These are phyloP conservation scores for Pavo muticus DNA, from an alignment of 2,113 vertebrate genomes.

Conservation along the genomic window DNA sequence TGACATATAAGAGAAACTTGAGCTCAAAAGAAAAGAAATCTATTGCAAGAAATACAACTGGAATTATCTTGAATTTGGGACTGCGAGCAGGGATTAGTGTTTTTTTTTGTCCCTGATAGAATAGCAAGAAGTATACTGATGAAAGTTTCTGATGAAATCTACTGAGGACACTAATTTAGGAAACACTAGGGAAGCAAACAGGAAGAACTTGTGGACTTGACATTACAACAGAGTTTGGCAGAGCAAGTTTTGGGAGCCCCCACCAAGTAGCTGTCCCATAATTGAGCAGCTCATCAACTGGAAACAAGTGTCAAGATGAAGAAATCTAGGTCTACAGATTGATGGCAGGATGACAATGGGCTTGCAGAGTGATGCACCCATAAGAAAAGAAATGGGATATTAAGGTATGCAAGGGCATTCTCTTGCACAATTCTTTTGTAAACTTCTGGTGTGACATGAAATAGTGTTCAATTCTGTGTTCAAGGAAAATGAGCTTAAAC, in stretches of 20 bases:
- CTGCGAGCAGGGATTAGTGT: rapidly evolving
- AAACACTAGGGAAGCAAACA: not conserved
- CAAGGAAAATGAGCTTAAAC: not conserved
- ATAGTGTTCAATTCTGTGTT: not conserved
- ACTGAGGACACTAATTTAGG: not conserved
- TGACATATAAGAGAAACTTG: not conserved
- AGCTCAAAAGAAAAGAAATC: not conserved
- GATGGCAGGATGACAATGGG: not conserved
- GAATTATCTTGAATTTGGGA: not conserved
- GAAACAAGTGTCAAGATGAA: not conserved
- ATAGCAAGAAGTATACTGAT: not conserved
- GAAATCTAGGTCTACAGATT: not conserved
- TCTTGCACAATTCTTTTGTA: not conserved
- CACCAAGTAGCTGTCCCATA: not conserved
- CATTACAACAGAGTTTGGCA: not conserved
- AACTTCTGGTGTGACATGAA: rapidly evolving
- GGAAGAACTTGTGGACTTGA: not conserved
- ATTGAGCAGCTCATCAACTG: not conserved
- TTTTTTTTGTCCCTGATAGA: not conserved
- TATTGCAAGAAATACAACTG: not conserved
- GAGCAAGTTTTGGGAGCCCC: not conserved
- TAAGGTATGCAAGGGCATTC: not conserved
- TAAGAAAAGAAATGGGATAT: not conserved
- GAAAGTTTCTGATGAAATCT: slow-evolving; percentile 4
- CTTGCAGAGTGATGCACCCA: not conserved